Evolutionary conservation across 2,113 vertebrate species (phyloP), one percentile per base, ranked within the genome.

Genomic region (Macquaria ambigua): DNA sequence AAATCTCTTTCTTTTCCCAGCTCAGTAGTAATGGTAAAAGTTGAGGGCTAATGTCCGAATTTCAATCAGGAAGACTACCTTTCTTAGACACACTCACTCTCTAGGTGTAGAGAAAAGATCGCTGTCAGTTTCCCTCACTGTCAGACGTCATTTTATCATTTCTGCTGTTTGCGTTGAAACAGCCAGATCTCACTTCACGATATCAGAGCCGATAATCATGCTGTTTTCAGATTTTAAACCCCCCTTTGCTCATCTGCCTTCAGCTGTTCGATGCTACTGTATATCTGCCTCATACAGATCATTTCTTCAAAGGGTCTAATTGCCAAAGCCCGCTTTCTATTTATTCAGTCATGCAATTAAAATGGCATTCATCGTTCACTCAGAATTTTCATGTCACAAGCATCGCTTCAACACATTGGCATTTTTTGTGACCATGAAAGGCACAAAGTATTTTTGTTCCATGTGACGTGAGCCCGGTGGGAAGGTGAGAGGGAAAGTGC

Each of bases 161-260:
- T 67, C 6, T 77, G 28, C 12, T 46, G 25, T 81, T 61, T 46
- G 14, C 52, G 61, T 31, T 37, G 59, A 52, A 63, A n/a, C 50
- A 46, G 16, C 18, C 61, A 62, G 61, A 50, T 70, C 21, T 63
- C 21, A 23, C 41, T n/a, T 2, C 8, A 6, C 48, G 41, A 23
- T 14, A 46, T 39, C 14, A 16, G 43, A 52, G 20, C 25, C 0
- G 18, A 68, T 62, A 34, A 66, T 28, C 15, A 52, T 10, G 46
- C 46, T 69, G 55, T 59, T 73, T 70, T 79, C 21, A 46, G 6
- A 68, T 67, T 62, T 10, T n/a, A 46, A 87, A 16, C 18, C 46
- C 48, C 18, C 37, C 48, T 63, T 77, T 73, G 48, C 67, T 69
- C 41, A 37, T 77, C 46, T 58, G 46, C 39, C 50, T 50, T 61